phyloP scores from a whole-genome alignment of 1,140 invertebrate species.

The Leptinotarsa defecta region DNA sequence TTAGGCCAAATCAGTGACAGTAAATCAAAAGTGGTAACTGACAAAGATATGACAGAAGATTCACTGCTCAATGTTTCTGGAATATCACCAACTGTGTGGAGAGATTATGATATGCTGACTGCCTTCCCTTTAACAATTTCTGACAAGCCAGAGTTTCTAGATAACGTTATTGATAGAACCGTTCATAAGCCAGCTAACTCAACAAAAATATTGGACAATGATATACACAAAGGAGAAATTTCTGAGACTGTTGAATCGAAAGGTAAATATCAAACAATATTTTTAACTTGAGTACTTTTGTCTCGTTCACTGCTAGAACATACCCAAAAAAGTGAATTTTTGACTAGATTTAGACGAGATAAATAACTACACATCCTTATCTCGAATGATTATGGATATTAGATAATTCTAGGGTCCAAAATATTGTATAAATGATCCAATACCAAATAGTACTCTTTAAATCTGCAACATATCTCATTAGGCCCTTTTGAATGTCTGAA shows the following conservation, averaged over 20 bases:
- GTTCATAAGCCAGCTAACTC: neutral
- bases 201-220: neutral
- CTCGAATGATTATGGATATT: too few relatives aligned
- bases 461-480: too few relatives aligned
- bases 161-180: conserved; percentile 7
- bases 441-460: too few relatives aligned
- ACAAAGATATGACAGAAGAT: conserved; percentile 23
- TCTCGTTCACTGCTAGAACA: too few relatives aligned
- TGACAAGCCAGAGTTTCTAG: conserved; percentile 14
- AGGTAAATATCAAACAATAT: conserved; percentile 1
- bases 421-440: too few relatives aligned
- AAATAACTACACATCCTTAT: too few relatives aligned
- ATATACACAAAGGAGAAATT: neutral
- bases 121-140: conserved; percentile 23
- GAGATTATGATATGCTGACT: conserved; percentile 36
- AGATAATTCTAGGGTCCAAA: too few relatives aligned
- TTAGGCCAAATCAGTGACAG: neutral
- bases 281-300: neutral
- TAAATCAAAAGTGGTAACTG: neutral
- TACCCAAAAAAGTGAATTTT: too few relatives aligned
- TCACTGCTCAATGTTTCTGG: conserved; percentile 34
- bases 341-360: too few relatives aligned
- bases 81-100: conserved; percentile 43
- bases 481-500: too few relatives aligned
- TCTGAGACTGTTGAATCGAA: neutral